Percentiles rank a stretch among this genome's conserved stretches.
Evolutionary conservation across 2,888 invertebrate genomes (phyloP).

Genomic region (Eristalinus aeneus): DNA sequence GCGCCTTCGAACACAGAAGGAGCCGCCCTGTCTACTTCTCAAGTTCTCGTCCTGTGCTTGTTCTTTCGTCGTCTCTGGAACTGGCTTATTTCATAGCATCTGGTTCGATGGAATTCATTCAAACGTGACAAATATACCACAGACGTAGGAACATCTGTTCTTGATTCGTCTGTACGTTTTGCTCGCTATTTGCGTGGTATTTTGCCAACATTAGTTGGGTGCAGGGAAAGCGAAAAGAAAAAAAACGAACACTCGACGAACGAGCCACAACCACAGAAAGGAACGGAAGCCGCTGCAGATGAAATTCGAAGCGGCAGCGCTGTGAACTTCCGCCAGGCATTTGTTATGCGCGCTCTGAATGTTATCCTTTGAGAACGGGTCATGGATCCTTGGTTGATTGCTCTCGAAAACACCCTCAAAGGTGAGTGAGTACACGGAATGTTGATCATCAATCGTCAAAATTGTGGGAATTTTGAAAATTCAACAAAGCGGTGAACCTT

Average conservation of each 20-base stretch:
- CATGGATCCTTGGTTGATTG: constrained; percentile 47
- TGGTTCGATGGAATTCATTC: constrained; percentile 68
- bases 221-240: constrained; percentile 23
- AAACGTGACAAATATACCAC: constrained; percentile 71
- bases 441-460: constrained; percentile 59
- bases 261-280: constrained; percentile 11
- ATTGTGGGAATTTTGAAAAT: constrained; percentile 41
- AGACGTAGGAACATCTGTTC: constrained; percentile 68
- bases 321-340: constrained; percentile 36
- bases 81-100: constrained; percentile 69
- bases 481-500: constrained; percentile 17
- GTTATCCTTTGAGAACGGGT: constrained; percentile 45
- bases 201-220: constrained; percentile 45
- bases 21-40: constrained; percentile 16
- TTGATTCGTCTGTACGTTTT: constrained; percentile 56
- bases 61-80: constrained; percentile 29
- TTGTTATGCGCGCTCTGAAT: not conserved
- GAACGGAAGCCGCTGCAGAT: constrained; percentile 31
- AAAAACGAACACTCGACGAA: constrained; percentile 11
- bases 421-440: constrained; percentile 50
- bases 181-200: constrained; percentile 43
- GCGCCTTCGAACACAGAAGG: constrained; percentile 46
- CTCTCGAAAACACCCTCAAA: constrained; percentile 42
- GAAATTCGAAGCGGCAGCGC: constrained; percentile 45
- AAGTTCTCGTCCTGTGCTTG: constrained; percentile 2